Evolutionary conservation across 2,797 vertebrate species (phyloP).

Genomic region (Corythornis leucogaster): DNA sequence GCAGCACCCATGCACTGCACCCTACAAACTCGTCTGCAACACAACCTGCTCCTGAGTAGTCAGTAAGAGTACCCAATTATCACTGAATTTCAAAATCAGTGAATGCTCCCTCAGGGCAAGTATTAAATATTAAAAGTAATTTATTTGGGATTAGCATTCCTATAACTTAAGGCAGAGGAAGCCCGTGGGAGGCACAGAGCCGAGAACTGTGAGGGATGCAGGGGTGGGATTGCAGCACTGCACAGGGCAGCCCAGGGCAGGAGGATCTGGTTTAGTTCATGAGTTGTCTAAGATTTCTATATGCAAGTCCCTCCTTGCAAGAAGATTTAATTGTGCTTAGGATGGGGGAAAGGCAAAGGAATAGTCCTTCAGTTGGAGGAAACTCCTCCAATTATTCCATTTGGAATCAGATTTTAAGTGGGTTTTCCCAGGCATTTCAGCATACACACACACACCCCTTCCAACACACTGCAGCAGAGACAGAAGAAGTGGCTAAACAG

Average conservation of each 20-base stretch:
- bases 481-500: neutral
- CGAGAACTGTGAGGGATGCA: neutral
- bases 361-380: neutral
- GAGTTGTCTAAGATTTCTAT: neutral
- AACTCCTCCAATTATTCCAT: neutral
- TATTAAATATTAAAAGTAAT: neutral
- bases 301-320: neutral
- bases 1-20: neutral
- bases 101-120: neutral
- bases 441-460: neutral
- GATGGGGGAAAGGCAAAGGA: neutral
- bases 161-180: neutral
- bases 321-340: neutral
- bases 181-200: neutral
- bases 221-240: neutral
- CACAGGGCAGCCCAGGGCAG: neutral
- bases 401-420: neutral
- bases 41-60: neutral
- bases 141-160: neutral
- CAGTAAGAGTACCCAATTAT: neutral
- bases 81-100: neutral
- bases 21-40: neutral
- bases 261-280: neutral
- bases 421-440: neutral
- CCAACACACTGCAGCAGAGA: neutral